These are phyloP conservation scores for Xestia ashworthii DNA, from an alignment of 2,888 invertebrate genomes.

Conservation along the genomic window DNA sequence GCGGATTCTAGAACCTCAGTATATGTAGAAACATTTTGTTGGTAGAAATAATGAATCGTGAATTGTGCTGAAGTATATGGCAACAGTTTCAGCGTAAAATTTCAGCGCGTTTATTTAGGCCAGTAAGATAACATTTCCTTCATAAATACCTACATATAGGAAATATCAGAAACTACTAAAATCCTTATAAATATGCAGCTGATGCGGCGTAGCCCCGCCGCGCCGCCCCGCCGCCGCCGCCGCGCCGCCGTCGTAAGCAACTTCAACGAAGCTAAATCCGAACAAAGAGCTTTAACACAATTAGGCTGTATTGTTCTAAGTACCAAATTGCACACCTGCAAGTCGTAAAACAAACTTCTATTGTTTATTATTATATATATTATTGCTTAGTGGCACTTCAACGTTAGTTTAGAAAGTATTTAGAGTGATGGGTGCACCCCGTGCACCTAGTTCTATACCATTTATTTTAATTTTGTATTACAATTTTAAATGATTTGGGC, in stretches of 20 bases:
- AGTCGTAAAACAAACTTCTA: conserved; percentile 71
- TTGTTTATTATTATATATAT: too few species aligned
- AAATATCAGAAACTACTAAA: neutral
- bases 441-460: neutral
- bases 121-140: neutral
- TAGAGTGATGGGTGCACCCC: neutral
- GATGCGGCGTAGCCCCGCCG: neutral
- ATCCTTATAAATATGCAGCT: neutral
- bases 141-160: neutral
- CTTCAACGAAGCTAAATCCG: conserved; percentile 18
- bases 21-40: neutral
- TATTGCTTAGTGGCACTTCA: conserved; percentile 29
- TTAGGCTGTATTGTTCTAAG: conserved; percentile 59
- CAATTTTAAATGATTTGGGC: neutral
- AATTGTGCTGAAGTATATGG: neutral
- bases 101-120: neutral
- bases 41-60: neutral
- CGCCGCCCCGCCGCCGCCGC: neutral
- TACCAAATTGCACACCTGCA: conserved; percentile 78
- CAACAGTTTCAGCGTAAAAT: neutral
- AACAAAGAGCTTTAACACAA: conserved; percentile 51
- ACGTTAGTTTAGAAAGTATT: neutral
- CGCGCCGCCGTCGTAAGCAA: neutral
- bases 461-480: neutral
- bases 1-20: neutral